Evolutionary conservation across 2,888 invertebrate genomes (phyloP), one percentile per base, ranked within the genome.

Genomic region (Beris chalybata): DNA sequence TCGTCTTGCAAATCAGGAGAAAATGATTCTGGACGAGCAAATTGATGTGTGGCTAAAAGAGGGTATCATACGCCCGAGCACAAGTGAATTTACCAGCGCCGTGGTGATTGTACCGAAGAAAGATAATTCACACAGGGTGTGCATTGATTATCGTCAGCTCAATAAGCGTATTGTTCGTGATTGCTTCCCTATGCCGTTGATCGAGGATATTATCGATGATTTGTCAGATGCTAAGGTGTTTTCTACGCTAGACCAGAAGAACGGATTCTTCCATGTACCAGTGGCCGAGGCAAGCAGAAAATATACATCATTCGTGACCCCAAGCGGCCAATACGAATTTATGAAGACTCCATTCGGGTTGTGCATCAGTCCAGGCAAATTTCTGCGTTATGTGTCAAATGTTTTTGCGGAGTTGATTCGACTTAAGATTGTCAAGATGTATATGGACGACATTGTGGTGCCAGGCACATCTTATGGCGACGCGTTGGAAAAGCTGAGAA

Each of bases 291-390:
- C 67, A 6, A 74, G 73, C 61, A 7, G 32, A 13, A 76, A 76
- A 70, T 78, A 77, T 63, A 79, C 77, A 5, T 66, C 78, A 0
- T 79, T 80, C 70, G 77, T 80, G 0, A 78, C 76, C 12, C 76
- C 72, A 13, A 71, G 71, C 68, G 77, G 78, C 1, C 78, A 76
- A 47, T 80, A 70, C 68, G 78, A 81, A 68, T 80, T 79, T 68
- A 47, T 74, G 6, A 74, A 70, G 66, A n/a, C n/a, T n/a, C n/a
- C n/a, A n/a, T n/a, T n/a, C n/a, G n/a, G n/a, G n/a, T n/a, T n/a
- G n/a, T n/a, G n/a, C n/a, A n/a, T n/a, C n/a, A n/a, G n/a, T n/a
- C n/a, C n/a, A n/a, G n/a, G n/a, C n/a, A n/a, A n/a, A n/a, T n/a
- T n/a, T n/a, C n/a, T n/a, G n/a, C n/a, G n/a, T n/a, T n/a, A n/a